Base-by-base conservation (phyloP, 2,888 invertebrate species). In the Megaustenia siamemsis region DNA sequence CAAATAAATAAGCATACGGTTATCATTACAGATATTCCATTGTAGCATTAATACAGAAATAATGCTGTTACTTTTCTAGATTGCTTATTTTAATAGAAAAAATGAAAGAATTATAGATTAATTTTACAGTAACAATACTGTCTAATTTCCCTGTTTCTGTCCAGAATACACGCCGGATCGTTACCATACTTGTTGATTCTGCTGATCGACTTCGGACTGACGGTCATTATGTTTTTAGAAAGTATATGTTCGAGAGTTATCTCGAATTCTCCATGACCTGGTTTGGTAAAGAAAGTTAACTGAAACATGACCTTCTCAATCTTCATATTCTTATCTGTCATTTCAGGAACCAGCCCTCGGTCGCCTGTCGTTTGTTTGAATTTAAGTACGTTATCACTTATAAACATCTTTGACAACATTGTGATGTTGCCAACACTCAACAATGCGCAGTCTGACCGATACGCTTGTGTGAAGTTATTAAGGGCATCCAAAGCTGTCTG, bases 111-210 rank as follows among this genome's bases (percentile, higher is more conserved):
- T n/a, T n/a, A 43, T n/a, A 71, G 28, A 8, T 56, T 83, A 53
- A 71, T 69, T 56, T 81, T 81, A 28, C 98, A 98, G 91, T 96
- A 97, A 93, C 98, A 98, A 92, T 96, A 98, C 92, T 97, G 97
- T 87, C 97, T 95, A 60, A 98, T 94, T 92, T 97, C 89, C 43
- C 94, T 94, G 69, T 92, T 90, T 38, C 87, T 95, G 0, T 93
- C 91, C 89, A 96, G 96, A 63, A 98, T 96, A 91, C 98, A 98
- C 89, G 96, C 95, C 0, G 98, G 97, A 90, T 97, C 96, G 40
- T 95, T 94, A 12, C 97, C 97, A 90, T 98, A 98, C 92, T 96
- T 96, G 94, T 97, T 97, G 84, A 97, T 96, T 77, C 97, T 95
- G 89, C 97, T 97, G 60, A 97, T 95, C 90, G 97, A 96, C 21